These are phyloP conservation scores for Amblyornis subalaris DNA, from an alignment of 2,113 vertebrate species.

Conservation along the genomic window DNA sequence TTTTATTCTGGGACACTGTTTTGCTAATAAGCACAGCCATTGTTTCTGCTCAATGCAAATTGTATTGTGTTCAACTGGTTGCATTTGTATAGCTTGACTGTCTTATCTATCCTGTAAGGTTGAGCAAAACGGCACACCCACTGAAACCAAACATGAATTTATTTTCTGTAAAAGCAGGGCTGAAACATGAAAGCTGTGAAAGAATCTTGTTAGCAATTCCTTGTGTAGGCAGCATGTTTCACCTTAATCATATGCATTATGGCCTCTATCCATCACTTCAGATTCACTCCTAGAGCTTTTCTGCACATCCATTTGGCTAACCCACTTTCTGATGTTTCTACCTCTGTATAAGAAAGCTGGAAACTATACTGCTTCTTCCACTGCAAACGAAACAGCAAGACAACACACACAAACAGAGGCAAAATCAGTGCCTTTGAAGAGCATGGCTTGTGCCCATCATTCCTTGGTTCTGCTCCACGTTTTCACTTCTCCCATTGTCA, in stretches of 20 bases:
- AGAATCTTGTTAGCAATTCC: slow-evolving; percentile 22
- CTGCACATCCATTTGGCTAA: slow-evolving; percentile 32
- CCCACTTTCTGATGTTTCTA: slow-evolving; percentile 16
- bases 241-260: slow-evolving; percentile 28
- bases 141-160: slow-evolving; percentile 34
- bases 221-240: slow-evolving; percentile 48
- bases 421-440: background rate
- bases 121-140: background rate
- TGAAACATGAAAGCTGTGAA: slow-evolving; percentile 37
- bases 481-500: background rate
- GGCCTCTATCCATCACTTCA: background rate
- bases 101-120: background rate
- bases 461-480: background rate
- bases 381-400: background rate
- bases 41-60: background rate
- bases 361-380: background rate
- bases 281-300: background rate
- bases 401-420: background rate
- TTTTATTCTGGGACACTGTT: background rate
- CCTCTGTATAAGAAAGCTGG: background rate
- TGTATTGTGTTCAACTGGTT: background rate
- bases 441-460: background rate
- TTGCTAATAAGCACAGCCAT: background rate
- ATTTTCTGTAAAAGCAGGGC: slow-evolving; percentile 18
- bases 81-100: background rate